Base-by-base conservation (phyloP, 2,113 vertebrate species). In the Calypte anna region DNA sequence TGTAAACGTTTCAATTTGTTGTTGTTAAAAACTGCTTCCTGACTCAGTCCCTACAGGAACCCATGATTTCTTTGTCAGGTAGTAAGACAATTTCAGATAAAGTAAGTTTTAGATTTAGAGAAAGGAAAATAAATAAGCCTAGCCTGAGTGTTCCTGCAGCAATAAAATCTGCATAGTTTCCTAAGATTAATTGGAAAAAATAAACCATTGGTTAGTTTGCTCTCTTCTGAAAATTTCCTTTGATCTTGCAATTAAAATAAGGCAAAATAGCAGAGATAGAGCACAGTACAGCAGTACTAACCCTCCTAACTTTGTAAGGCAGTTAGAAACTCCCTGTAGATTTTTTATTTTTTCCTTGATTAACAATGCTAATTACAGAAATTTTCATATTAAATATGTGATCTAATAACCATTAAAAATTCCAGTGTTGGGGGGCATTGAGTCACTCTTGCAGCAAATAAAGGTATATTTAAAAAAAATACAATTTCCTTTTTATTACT, bases 1-100 rank as follows among this genome's bases (percentile, higher is more conserved):
- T 96, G 97, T 97, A 98, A 98, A 98, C 30, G 94, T 98, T 98
- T 98, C 98, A 98, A 98, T 98, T 98, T 98, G 97, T 97, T 98
- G 97, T 97, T 96, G 94, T 96, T 98, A 96, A 97, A 98, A 98
- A 98, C 94, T 94, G 97, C 96, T 98, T 98, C 98, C 97, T 97
- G 95, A 96, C 95, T 98, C 96, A 96, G 96, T 97, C 94, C 90
- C 89, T 94, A 61, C 83, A 97, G 97, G 96, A 98, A 96, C 95
- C 73, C 92, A 95, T 30, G 36, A 92, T 96, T 97, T 93, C 96
- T 97, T 96, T 96, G 91, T 96, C 93, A 97, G 95, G 94, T 96
- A 91, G 78, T 95, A 86, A 96, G 95, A 96, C 90, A 94, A 95
- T 96, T 96, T 95, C 89, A 95, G 80, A 90, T 67, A 81, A 84